Base-by-base conservation (phyloP, 1,140 invertebrate genomes). In the Drosophila parvula region DNA sequence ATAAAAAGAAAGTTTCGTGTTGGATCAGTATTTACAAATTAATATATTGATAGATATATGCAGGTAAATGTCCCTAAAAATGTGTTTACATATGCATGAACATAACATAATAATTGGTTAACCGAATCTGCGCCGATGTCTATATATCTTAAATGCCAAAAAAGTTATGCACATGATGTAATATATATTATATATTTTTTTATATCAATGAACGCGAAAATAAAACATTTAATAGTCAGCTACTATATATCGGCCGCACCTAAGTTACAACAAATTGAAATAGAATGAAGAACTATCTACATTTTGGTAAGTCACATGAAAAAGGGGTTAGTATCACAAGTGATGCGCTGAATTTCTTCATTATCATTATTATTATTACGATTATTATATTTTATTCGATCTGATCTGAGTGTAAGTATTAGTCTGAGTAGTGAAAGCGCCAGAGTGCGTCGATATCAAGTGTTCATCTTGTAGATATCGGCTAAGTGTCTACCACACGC, bases 401-500 rank as follows among this genome's bases (percentile, higher is more conserved):
- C 53, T 78, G 74, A 78, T 34, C 51, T 53, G 56, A 45, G 50
- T 55, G 55, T 67, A 36, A 38, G 36, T 28, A 76, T 77, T 77
- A 77, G 74, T 85, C 51, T 73, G 76, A 78, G 83, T 62, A 70
- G 63, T 79, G 62, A 79, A 77, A 88, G 84, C 83, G 65, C 62
- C 75, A 79, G 79, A 51, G 57, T 74, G 61, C 48, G 74, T 55
- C 78, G 76, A 82, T 82, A 86, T 86, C 83, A 53, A 53, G 55
- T 69, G 75, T 79, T 82, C 68, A 50, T 88, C 62, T 68, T 88
- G 77, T 67, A 56, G 83, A 86, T 79, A 88, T 86, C 79, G 70
- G 67, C 71, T 78, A 78, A 68, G 53, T 82, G 71, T 68, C 75
- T 82, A 85, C 75, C 83, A 85, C 83, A 85, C 79, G 83, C 82